Percentiles rank a stretch among this genome's conserved stretches.
Conservation (phyloP, 2,888 invertebrate genomes). For the Catocala sponsa region DNA sequence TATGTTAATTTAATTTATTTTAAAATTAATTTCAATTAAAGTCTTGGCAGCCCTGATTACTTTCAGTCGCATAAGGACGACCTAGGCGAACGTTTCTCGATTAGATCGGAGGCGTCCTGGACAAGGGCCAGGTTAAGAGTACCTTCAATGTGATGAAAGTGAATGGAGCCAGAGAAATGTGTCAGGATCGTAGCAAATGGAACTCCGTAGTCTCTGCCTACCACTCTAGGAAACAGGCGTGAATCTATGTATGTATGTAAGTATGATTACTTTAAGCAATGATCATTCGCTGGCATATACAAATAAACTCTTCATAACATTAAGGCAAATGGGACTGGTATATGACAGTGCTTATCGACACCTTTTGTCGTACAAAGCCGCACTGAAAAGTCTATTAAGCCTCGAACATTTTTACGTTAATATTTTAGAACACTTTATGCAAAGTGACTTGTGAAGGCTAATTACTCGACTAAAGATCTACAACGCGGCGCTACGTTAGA, state of each 20-base stretch:
- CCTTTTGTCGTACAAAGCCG: slow-evolving; percentile 18
- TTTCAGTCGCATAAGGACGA: too few relatives aligned
- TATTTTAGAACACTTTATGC: slow-evolving; percentile 34
- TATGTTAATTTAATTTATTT: too few relatives aligned
- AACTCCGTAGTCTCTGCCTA: too few relatives aligned
- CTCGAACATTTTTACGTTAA: slow-evolving; percentile 38
- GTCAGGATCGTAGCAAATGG: too few relatives aligned
- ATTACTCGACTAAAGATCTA: slow-evolving; percentile 5
- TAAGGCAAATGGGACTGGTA: neutral
- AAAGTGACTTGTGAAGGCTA: slow-evolving; percentile 11
- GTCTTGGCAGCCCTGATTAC: neutral
- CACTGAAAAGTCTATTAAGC: slow-evolving; percentile 34
- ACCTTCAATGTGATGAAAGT: too few relatives aligned
- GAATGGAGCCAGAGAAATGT: too few relatives aligned
- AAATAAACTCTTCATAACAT: neutral
- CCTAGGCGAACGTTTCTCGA: too few relatives aligned
- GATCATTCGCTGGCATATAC: neutral
- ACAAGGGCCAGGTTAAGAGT: too few relatives aligned
- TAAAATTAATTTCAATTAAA: too few relatives aligned
- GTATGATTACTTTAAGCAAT: neutral
- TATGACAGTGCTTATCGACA: slow-evolving; percentile 3
- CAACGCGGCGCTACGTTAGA: neutral
- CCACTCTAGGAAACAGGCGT: too few relatives aligned
- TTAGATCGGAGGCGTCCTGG: too few relatives aligned
- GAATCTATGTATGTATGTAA: too few relatives aligned